These are phyloP conservation scores for Charina bottae DNA, from an alignment of 2,113 vertebrate genomes.

Conservation along the genomic window DNA sequence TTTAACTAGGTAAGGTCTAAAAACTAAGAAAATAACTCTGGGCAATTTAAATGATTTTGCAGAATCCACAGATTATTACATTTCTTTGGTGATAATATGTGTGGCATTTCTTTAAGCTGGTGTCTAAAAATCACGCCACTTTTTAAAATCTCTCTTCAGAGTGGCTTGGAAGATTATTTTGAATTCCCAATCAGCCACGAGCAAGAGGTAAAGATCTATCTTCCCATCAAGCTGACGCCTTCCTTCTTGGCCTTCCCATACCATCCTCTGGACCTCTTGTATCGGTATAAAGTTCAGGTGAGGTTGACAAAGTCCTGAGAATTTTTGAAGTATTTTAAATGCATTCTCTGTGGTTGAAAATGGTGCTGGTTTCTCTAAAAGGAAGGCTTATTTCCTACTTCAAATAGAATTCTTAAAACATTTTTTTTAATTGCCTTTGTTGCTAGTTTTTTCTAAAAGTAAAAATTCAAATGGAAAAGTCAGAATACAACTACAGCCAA, in stretches of 20 bases:
- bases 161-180: conserved; percentile 38
- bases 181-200: conserved; percentile 60
- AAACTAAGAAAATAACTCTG: not conserved
- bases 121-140: not conserved
- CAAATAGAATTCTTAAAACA: too few species aligned
- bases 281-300: conserved; percentile 66
- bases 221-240: conserved; percentile 66
- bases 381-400: too few species aligned
- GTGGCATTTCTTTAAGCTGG: not conserved
- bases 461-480: too few species aligned
- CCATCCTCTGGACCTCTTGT: conserved; percentile 64
- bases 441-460: too few species aligned
- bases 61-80: not conserved
- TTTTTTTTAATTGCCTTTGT: too few species aligned
- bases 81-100: not conserved
- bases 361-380: too few species aligned
- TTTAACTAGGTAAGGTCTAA: not conserved
- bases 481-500: too few species aligned
- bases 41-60: not conserved
- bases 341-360: not conserved
- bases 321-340: not conserved
- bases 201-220: conserved; percentile 72
- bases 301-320: not conserved
- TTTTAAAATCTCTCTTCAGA: conserved; percentile 26
- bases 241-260: conserved; percentile 74